Percentiles rank a stretch among this genome's conserved stretches.
These are phyloP conservation scores for Tachuris rubrigastra DNA, from an alignment of 2,113 vertebrate species.

Conservation along the genomic window DNA sequence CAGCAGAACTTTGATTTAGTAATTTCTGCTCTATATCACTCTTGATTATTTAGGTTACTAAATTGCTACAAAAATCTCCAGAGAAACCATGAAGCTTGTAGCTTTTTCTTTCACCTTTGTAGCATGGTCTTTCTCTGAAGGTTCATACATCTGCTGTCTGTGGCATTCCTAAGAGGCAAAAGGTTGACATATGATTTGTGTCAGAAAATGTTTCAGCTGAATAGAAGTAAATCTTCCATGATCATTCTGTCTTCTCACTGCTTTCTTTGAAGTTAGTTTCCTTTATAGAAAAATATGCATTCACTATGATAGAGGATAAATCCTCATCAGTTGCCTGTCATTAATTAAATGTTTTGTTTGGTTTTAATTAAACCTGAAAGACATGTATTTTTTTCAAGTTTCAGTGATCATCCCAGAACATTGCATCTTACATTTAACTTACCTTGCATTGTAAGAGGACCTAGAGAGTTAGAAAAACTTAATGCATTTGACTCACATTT, in stretches of 20 bases:
- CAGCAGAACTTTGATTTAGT: neutral
- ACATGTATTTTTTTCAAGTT: neutral
- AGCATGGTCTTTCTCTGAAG: neutral
- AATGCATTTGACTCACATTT: neutral
- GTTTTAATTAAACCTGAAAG: neutral
- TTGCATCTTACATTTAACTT: neutral
- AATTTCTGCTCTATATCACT: neutral
- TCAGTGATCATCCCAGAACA: neutral
- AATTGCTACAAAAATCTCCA: neutral
- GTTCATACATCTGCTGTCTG: neutral
- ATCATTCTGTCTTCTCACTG: neutral
- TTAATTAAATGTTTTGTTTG: neutral
- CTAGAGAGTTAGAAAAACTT: neutral
- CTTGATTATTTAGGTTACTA: neutral
- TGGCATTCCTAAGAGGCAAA: neutral
- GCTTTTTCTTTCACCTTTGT: neutral
- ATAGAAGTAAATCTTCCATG: neutral
- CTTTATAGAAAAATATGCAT: neutral
- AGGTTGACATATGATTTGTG: neutral
- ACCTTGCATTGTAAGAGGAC: neutral
- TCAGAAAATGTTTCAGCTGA: neutral
- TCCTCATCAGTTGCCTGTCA: neutral
- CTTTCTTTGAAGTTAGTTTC: neutral
- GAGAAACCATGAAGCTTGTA: neutral
- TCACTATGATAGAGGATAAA: neutral